Base-by-base conservation (phyloP, 2,797 vertebrate species). In the Cetoscarus ocellatus region DNA sequence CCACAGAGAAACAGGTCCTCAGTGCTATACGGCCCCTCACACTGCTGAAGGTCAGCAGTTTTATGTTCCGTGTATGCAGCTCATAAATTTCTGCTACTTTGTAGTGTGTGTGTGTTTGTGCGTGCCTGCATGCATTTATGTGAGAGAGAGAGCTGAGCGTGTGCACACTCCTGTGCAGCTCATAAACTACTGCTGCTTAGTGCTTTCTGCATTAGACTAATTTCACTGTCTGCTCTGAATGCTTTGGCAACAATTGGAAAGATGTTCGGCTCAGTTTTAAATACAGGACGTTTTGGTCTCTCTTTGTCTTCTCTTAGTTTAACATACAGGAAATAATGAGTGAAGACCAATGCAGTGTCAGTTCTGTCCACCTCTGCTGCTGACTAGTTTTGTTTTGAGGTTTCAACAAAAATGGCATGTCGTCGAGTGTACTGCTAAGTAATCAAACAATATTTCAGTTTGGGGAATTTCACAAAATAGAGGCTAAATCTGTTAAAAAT, bases 1-100 rank as follows among this genome's bases (percentile, higher is more conserved):
- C 82, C 80, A 83, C 80, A 82, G 79, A 87, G 87, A 79, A 88
- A 82, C 89, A 85, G 89, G 88, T 91, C 86, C 80, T 90, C 57
- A 60, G 68, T 79, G 82, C 83, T 84, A 67, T 74, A 86, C 68
- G 55, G 86, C 85, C 88, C 67, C 86, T 88, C 77, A 67, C 83
- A 82, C 86, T 59, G 86, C 87, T 92, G 90, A 93, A 93, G 92
- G 92, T 93, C 92, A 93, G 74, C 40, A 45, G 86, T 93, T 92
- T 93, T 92, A 93, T 93, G 91, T 91, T 90, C 88, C 82, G 72
- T 91, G 88, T 89, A 91, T 93, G 89, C 86, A 85, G 91, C 90
- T 86, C 91, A 91, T 93, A 93, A 92, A 93, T 92, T 91, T 86
- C 87, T 87, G 87, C 87, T 91, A 92, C 88, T 92, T 90, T 91